Base-by-base conservation (phyloP, 2,888 invertebrate species). In the Dicranocentrus wangi region DNA sequence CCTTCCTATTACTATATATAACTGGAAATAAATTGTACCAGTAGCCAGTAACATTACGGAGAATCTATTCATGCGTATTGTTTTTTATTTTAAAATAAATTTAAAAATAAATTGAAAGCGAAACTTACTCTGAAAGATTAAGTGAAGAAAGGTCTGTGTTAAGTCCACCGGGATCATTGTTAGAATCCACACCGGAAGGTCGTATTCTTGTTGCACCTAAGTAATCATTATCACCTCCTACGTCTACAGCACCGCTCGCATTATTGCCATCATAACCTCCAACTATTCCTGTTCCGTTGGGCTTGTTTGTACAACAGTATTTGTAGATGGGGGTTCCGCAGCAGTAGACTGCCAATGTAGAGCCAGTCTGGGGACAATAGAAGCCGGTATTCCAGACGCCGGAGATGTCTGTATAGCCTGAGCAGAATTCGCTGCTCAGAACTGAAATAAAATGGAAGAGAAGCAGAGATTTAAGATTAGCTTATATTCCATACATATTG, bases 301-400 rank as follows among this genome's bases (percentile, higher is more conserved):
- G 73, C 75, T 77, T 84, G n/a, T 81, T 82, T 15, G 87, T 87
- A 78, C 88, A 89, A 85, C 89, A 89, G 84, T 89, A 89, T 84
- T 89, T 89, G 86, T 87, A 87, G 23, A 85, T 86, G 17, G 86
- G 84, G 1, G 87, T 87, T 21, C 89, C 89, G 72, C 89, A 89
- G 84, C 89, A 89, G 84, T 87, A 88, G 13, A 88, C 88, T 1
- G 88, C 87, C 63, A 87, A 87, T n/a, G 87, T 87, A 15, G 87
- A 86, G 27, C 88, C 88, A 63, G 87, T 83, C 19, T 86, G 87
- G 1, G 89, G 89, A 77, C 89, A 89, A 78, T 88, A 88, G 82
- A 89, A 89, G 0, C 89, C 89, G 8, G 87, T 88, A 80, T 88
- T 89, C 89, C 89, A 89, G 82, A 88, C 88, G 42, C 88, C 88